These are phyloP conservation scores for Physeter macrocephalus DNA, from an alignment of 2,113 vertebrate genomes.

Conservation along the genomic window DNA sequence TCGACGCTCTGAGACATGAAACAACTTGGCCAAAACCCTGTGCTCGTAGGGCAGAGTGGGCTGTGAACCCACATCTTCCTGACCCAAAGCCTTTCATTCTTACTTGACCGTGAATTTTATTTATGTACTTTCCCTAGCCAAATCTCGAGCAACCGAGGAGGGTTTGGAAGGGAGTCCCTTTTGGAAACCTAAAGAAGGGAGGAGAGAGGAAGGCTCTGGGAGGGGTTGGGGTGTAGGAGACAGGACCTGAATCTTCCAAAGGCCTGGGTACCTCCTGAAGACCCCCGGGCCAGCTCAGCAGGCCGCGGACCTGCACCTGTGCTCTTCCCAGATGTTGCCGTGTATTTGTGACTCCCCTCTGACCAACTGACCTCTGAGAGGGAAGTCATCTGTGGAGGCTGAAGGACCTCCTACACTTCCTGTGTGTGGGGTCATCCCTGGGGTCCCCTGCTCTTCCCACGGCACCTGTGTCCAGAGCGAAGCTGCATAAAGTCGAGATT, in stretches of 20 bases:
- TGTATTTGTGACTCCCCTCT: fast-evolving
- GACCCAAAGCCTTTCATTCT: neutral
- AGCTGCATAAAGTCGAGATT: no score
- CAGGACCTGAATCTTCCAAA: neutral
- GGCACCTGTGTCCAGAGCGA: neutral
- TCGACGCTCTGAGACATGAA: neutral
- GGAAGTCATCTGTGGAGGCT: neutral
- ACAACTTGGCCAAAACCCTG: neutral
- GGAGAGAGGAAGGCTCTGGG: neutral
- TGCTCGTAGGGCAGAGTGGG: fast-evolving
- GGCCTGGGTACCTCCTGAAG: neutral
- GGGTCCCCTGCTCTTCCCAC: neutral
- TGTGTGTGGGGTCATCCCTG: fast-evolving
- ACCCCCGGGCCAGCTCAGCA: no score
- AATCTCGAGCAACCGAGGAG: neutral
- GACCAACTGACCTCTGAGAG: neutral
- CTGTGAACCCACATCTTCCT: neutral
- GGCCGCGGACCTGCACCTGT: fast-evolving
- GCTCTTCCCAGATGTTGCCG: no score
- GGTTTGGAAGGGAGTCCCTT: neutral
- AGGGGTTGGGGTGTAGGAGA: neutral
- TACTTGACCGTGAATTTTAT: neutral
- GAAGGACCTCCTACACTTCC: neutral
- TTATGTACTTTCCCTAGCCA: neutral
- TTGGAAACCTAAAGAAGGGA: neutral